These are phyloP conservation scores for Agrochola circellaris DNA, from an alignment of 2,888 invertebrate species.

Conservation along the genomic window DNA sequence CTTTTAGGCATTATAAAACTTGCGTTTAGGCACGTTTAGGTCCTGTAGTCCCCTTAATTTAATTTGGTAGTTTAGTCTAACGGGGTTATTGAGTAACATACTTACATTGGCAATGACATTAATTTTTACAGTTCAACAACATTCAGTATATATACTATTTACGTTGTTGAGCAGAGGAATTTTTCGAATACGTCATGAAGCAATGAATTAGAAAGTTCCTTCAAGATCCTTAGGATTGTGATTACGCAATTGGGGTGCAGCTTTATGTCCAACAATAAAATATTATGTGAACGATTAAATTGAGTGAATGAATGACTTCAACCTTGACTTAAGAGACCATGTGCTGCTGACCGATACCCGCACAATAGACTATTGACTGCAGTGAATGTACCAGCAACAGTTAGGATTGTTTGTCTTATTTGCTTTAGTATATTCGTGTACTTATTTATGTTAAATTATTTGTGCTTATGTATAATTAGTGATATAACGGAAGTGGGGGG, in stretches of 20 bases:
- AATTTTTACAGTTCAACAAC: not conserved
- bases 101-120: not conserved
- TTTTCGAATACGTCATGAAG: not conserved
- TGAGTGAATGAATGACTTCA: conserved; percentile 4
- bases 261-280: not conserved
- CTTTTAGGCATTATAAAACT: no score
- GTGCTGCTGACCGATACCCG: conserved; percentile 13
- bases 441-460: no score
- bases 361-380: not conserved
- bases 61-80: not conserved
- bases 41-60: no score
- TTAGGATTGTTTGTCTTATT: not conserved
- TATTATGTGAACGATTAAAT: conserved; percentile 1
- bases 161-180: no score
- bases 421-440: no score
- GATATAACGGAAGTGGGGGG: no score
- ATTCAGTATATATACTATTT: no score
- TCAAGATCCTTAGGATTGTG: not conserved
- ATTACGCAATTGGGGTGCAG: not conserved
- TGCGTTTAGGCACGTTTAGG: no score
- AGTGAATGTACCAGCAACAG: not conserved
- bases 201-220: no score
- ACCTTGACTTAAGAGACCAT: conserved; percentile 32
- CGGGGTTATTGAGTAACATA: not conserved
- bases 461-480: no score